Base-by-base conservation (phyloP, 2,888 invertebrate species). In the Acrocyrtus sp. region DNA sequence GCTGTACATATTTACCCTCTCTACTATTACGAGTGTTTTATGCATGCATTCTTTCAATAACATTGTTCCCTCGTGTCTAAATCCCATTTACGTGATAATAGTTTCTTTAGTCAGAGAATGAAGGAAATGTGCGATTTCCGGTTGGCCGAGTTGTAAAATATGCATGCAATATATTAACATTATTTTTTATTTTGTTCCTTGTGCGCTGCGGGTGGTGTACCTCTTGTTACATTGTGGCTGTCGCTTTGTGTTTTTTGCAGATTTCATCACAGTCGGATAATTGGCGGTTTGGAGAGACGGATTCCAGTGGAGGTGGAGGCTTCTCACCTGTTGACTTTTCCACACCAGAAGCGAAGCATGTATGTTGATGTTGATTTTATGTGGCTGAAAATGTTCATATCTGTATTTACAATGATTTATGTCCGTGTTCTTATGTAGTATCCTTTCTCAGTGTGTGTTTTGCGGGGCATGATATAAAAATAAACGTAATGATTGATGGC, bases 241-340 rank as follows among this genome's bases (percentile, higher is more conserved):
- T 65, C 45, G 12, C 51, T 29, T 75, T 76, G 72, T 74, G 45
- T 62, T 29, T 67, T 53, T 65, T 66, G 58, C 54, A 65, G 69
- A 66, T 72, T 74, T 74, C 61, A 54, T 70, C 73, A 45, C 60
- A 80, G 75, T 76, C 72, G 67, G 80, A 80, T 65, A 78, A 76
- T 74, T 80, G 78, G 78, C 74, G 80, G 54, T 73, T 74, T 58
- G 77, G 74, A 63, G 80, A 80, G 21, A 67, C 76, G 50, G 77
- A 76, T 69, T 74, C 77, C 45, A 75, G 75, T 60, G 74, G 74
- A 69, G 78, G 74, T 66, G 77, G 76, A 48, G 77, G 77, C 39
- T 80, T 77, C 65, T 80, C 80, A 72, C 80, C 80, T 74, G 78
- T 80, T 75, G 78, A 77, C 61, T 79, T 74, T 68, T 77, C 78